Base-by-base conservation (phyloP, 35 echinoderm and acorn worm genomes). In the Apostichopus parvimensis region DNA sequence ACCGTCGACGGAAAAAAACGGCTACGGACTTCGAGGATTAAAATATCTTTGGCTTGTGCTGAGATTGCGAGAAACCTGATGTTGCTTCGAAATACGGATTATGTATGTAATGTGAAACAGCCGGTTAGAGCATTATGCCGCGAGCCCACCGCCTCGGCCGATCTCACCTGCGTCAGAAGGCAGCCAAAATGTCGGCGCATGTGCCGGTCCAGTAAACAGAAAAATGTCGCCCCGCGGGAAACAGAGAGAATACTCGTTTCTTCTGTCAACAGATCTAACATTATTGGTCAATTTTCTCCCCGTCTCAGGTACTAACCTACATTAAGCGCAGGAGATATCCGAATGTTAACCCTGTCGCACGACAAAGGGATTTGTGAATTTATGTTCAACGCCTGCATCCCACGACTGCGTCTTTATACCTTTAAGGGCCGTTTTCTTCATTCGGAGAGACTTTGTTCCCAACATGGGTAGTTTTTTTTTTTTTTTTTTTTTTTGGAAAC, bases 41-140 rank as follows among this genome's bases (percentile, higher is more conserved):
- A 88, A 88, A 88, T 88, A 88, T 88, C 86, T 88, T 54, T 88
- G 86, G 61, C 86, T 88, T 88, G 86, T 71, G 85, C 85, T 65
- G 57, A 87, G 86, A 88, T 88, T 88, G 86, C 86, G 86, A 88
- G 86, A 88, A 88, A 88, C 86, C 86, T 88, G 86, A 88, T 88
- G 86, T 88, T 88, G 86, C 86, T 88, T 73, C 86, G 86, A 72
- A 88, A 73, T 72, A 88, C 86, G 86, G 86, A 88, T 88, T 88
- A 88, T 88, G 86, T 88, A 88, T 88, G 86, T 88, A 88, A 88
- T 88, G 86, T 88, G 86, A 88, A 88, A 88, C 86, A 88, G 86
- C 86, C 86, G 86, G 86, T 73, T 28, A 88, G 57, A 73, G 86
- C 61, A 88, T 73, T 72, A 68, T 64, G 86, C 86, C 86, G 86